Percentiles rank a stretch among this genome's conserved stretches.
Conservation (phyloP, 1,140 invertebrate genomes). For the Batillaria attramentaria region DNA sequence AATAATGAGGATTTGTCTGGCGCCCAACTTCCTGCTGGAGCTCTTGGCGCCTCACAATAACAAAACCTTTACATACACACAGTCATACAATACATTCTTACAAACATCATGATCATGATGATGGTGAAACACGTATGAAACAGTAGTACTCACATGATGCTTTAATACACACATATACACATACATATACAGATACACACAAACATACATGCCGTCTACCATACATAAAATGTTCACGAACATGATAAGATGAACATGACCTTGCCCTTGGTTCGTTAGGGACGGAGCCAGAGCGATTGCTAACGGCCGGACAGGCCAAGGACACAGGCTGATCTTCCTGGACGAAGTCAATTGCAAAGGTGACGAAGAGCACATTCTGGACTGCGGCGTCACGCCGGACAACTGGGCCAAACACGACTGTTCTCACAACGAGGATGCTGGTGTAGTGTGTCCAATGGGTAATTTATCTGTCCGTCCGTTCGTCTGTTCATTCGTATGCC, state of each 20-base stretch:
- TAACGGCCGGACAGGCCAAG: conserved; percentile 61
- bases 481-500: neutral
- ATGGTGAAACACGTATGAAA: no score
- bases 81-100: no score
- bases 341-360: conserved; percentile 81
- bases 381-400: conserved; percentile 71
- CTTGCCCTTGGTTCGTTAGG: conserved; percentile 47
- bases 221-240: no score
- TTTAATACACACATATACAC: no score
- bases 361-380: conserved; percentile 78
- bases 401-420: conserved; percentile 46
- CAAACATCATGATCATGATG: no score
- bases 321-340: conserved; percentile 81
- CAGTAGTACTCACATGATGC: no score
- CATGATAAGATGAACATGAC: neutral
- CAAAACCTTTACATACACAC: no score
- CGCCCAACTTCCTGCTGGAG: no score
- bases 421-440: conserved; percentile 50
- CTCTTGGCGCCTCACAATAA: no score
- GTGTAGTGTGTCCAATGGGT: conserved; percentile 40
- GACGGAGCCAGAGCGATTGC: conserved; percentile 32
- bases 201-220: no score
- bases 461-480: neutral
- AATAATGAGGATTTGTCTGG: no score
- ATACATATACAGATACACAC: no score